These are phyloP conservation scores for Cichladusa arquata DNA, from an alignment of 2,113 vertebrate species.

Conservation along the genomic window DNA sequence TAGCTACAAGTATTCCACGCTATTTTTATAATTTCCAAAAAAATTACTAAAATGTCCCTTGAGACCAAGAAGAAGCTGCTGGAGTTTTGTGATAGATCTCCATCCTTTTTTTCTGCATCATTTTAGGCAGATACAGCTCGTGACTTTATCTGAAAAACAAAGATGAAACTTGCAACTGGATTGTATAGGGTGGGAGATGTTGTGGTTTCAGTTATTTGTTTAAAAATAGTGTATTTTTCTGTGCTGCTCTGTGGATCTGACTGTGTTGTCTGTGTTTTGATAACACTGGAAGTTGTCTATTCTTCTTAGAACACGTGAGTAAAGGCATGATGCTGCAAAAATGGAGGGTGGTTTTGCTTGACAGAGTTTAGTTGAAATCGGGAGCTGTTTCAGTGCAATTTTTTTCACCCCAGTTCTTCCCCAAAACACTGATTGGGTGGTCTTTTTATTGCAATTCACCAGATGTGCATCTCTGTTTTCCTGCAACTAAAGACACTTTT, in stretches of 20 bases:
- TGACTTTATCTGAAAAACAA: not conserved
- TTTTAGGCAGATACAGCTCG: not conserved
- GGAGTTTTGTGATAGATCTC: not conserved
- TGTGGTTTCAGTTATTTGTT: not conserved
- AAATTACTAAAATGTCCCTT: not conserved
- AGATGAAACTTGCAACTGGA: not conserved
- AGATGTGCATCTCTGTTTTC: not conserved
- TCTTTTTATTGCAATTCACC: not conserved
- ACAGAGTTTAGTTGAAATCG: not conserved
- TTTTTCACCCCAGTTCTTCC: not conserved
- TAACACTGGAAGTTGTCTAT: not conserved
- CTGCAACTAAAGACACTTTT: not conserved
- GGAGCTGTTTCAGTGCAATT: not conserved
- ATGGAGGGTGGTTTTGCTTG: not conserved
- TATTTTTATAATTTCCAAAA: slow-evolving; percentile 2
- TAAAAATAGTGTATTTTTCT: not conserved
- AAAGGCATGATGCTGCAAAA: not conserved
- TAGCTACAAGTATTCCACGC: not conserved
- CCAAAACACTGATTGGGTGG: not conserved
- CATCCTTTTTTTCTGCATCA: not conserved
- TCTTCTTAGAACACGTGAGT: not conserved
- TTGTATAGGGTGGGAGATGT: not conserved
- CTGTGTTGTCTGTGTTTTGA: not conserved
- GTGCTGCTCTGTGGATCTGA: not conserved
- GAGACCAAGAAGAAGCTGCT: not conserved